Percentiles rank a stretch among this genome's conserved stretches.
These are phyloP conservation scores for Arrhopalites spinosus DNA, from an alignment of 2,888 invertebrate species.

Conservation along the genomic window DNA sequence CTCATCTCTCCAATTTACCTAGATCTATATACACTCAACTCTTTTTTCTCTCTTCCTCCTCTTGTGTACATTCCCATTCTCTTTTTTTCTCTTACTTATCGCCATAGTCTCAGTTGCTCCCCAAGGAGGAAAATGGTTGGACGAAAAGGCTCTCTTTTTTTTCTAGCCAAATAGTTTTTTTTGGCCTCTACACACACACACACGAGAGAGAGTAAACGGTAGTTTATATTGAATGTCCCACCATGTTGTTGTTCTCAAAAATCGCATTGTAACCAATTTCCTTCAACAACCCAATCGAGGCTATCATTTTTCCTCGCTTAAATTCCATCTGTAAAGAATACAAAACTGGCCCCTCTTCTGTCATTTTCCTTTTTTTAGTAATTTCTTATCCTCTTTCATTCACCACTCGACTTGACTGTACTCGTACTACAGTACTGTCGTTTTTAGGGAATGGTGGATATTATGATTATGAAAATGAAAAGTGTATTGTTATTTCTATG, in stretches of 20 bases:
- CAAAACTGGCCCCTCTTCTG: too few species aligned
- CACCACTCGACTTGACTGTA: too few species aligned
- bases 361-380: background rate
- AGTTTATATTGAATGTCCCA: constrained; percentile 10
- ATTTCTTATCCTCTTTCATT: background rate
- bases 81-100: constrained; percentile 24
- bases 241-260: constrained; percentile 4
- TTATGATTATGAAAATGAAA: too few species aligned
- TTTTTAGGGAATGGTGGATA: too few species aligned
- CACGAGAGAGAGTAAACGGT: constrained; percentile 3
- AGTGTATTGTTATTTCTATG: too few species aligned
- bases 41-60: background rate
- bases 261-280: constrained; percentile 14
- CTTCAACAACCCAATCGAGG: constrained; percentile 5
- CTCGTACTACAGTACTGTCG: too few species aligned
- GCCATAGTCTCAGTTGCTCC: constrained; percentile 21
- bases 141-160: background rate
- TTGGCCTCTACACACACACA: too few species aligned
- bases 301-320: constrained; percentile 9
- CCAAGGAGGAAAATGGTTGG: constrained; percentile 8
- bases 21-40: background rate
- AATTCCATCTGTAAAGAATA: background rate
- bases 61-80: too few species aligned
- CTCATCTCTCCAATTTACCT: constrained; percentile 11
- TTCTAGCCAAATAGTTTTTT: too few species aligned